Conservation (phyloP, 2,797 vertebrate genomes). For the Acestrorhynchus altus region DNA sequence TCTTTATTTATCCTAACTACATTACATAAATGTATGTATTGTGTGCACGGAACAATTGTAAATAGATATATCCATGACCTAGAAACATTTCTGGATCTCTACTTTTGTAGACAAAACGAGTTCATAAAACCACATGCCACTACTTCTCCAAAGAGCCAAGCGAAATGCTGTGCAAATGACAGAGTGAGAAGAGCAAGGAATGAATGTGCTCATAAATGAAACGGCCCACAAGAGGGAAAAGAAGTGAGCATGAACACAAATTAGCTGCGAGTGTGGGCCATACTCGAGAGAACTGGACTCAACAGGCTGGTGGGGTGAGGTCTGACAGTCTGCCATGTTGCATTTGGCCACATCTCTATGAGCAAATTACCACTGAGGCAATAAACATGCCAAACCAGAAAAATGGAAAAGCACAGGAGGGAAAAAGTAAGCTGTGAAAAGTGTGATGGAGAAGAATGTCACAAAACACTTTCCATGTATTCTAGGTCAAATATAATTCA, state of each 20-base stretch:
- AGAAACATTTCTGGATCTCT: too few species aligned
- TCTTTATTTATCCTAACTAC: too few species aligned
- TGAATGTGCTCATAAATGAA: background rate
- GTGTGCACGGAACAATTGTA: too few species aligned
- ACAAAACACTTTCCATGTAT: too few species aligned
- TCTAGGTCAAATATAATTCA: too few species aligned
- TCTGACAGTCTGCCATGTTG: slow-evolving; percentile 30
- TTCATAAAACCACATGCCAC: background rate
- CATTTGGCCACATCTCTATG: slow-evolving; percentile 28
- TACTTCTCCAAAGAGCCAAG: background rate
- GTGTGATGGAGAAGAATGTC: slow-evolving; percentile 9
- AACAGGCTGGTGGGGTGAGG: slow-evolving; percentile 12
- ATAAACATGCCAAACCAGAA: slow-evolving; percentile 36
- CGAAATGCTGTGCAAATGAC: slow-evolving; percentile 6
- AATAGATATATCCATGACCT: too few species aligned
- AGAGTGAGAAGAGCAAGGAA: background rate
- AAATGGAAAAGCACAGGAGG: background rate
- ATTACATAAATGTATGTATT: too few species aligned
- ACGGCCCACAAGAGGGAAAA: background rate
- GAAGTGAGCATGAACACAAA: background rate
- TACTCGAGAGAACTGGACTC: background rate
- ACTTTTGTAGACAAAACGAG: background rate
- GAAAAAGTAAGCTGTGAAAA: background rate
- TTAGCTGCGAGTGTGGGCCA: slow-evolving; percentile 7
- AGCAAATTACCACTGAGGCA: background rate